Evolutionary conservation across 2,113 vertebrate species (phyloP).

Genomic region (Sigmodon hispidus): DNA sequence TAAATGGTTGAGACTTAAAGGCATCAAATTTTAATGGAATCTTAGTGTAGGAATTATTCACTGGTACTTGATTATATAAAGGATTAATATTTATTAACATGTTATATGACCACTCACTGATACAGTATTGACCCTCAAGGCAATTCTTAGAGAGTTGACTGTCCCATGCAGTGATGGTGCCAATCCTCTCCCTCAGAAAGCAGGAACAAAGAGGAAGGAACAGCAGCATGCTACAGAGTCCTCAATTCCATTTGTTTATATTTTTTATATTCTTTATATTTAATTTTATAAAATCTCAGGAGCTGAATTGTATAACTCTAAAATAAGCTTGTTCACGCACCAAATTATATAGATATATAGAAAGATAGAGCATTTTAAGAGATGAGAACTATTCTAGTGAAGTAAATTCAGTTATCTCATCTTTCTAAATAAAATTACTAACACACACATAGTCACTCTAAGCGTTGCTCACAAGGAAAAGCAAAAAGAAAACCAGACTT

Average conservation of each 20-base stretch:
- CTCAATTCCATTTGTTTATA: background rate
- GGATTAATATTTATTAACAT: too few species aligned
- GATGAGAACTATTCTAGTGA: background rate
- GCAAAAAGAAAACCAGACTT: rapidly evolving
- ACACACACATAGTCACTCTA: too few species aligned
- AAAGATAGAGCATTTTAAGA: background rate
- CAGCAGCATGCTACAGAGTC: too few species aligned
- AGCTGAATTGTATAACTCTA: background rate
- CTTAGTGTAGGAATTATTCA: too few species aligned
- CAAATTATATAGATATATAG: background rate
- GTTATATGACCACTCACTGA: too few species aligned
- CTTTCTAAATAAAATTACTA: background rate
- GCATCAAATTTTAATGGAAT: background rate
- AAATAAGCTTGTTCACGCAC: background rate
- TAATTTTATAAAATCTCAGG: background rate
- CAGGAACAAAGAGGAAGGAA: too few species aligned
- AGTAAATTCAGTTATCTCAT: background rate
- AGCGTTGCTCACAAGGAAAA: background rate
- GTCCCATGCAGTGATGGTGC: too few species aligned
- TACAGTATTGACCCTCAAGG: too few species aligned
- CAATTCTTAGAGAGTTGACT: too few species aligned
- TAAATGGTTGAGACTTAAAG: background rate
- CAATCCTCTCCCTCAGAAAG: too few species aligned
- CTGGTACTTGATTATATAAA: too few species aligned
- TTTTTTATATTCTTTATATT: background rate